Evolutionary conservation across 2,888 invertebrate genomes (phyloP), one percentile per base, ranked within the genome.

Genomic region (Autographa pulchrina): DNA sequence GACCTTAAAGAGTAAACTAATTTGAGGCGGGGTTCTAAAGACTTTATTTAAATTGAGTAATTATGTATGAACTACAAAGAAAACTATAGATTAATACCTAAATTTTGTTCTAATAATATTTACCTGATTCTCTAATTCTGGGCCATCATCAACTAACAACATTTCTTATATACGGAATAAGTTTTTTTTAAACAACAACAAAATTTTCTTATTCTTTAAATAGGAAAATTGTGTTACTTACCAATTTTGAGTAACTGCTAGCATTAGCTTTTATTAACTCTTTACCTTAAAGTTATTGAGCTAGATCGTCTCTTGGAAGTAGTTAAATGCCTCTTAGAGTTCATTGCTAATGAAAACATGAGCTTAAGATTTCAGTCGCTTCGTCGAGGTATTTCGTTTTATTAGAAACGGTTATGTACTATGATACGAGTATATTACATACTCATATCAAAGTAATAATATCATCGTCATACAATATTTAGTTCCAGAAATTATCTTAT

Each of bases 311-410:
- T 14, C 43, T 43, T 14, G 41, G 43, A 43, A 43, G 43, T 43
- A 43, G n/a, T 77, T 80, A 62, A 25, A 31, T 70, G 25, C 60
- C 18, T 41, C 16, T 61, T 31, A 70, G 35, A 18, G 75, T 62
- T 20, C 61, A 60, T 48, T 18, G 13, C 54, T 25, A 67, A 72
- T 58, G 8, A 35, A 8, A 35, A 3, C 25, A 25, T 25, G 25
- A 25, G 43, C 18, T 48, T 58, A 38, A 43, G 80, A 76, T 18
- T 7, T 25, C 63, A 72, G 66, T 38, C 66, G 77, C 66, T 64
- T 66, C 65, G 76, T 60, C n/a, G 18, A 61, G 64, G 16, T 71
- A 65, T 52, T 62, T 70, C 62, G 71, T 63, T 77, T 80, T 80
- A 80, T 77, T 80, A 77, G 31, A 63, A 59, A 64, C 63, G 58